Base-by-base conservation (phyloP, 2,113 vertebrate genomes). In the Saimiri boliviensis region DNA sequence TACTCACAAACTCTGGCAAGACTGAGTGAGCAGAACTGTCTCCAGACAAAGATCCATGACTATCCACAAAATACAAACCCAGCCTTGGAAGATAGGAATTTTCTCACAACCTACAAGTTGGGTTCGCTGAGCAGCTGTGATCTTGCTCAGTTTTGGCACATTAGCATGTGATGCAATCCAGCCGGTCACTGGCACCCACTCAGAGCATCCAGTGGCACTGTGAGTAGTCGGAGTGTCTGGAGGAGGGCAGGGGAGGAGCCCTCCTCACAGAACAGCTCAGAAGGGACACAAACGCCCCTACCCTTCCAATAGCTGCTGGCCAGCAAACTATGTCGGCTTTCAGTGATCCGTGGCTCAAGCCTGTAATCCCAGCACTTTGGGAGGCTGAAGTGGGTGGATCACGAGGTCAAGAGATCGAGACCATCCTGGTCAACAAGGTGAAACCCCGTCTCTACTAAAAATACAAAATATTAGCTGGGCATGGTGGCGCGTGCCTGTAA, bases 271-370 rank as follows among this genome's bases (percentile, higher is more conserved):
- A 68, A 42, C 52, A 71, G 23, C 20, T 73, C 0, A 0, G 20
- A 73, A 73, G 73, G 25, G 19, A 86, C 35, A 30, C 7, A 2
- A 3, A 12, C 0, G 0, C 4, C 32, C 70, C n/a, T n/a, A 21
- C 42, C 35, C 25, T 73, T 63, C 21, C 56, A n/a, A 68, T 30
- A 76, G 54, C 60, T 40, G 23, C 52, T 32, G 45, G 42, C 27
- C 37, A 8, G 40, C 49, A 11, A n/a, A 42, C 23, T 32, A 17
- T 6, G 25, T 21, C 1, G 0, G 23, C 37, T 91, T 45, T 37
- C 17, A 32, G 4, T 30, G 42, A 82, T n/a, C 45, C n/a, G n/a
- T n/a, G n/a, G n/a, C n/a, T n/a, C n/a, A n/a, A n/a, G n/a, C n/a
- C n/a, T n/a, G n/a, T n/a, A n/a, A n/a, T n/a, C n/a, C n/a, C n/a